Conservation (phyloP, 1,140 invertebrate genomes). For the Eriosoma lanigerum region DNA sequence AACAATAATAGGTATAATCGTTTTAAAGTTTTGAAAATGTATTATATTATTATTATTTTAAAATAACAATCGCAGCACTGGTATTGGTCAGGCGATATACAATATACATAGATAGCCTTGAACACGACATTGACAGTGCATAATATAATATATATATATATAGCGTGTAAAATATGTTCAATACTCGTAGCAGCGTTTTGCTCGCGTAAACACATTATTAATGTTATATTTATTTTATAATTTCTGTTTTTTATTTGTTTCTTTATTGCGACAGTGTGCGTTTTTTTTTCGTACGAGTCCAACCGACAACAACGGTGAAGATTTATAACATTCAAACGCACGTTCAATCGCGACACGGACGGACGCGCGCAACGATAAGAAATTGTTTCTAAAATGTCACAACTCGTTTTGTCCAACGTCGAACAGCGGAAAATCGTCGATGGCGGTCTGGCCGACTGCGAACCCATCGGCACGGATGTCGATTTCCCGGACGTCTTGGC, state of each 20-base stretch:
- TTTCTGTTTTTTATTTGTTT: no score
- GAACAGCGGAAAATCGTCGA: not conserved
- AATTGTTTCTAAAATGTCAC: not conserved
- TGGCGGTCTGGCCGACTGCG: not conserved
- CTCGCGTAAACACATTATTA: no score
- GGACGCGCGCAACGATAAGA: not conserved
- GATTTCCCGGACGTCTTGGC: constrained; percentile 59
- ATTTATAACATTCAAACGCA: not conserved
- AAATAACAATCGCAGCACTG: no score
- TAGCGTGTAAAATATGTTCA: no score
- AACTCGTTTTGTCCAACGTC: not conserved
- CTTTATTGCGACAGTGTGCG: no score
- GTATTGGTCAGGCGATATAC: not conserved
- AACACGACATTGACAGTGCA: not conserved
- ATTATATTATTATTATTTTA: no score
- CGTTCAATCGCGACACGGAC: not conserved
- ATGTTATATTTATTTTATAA: no score
- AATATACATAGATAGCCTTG: not conserved
- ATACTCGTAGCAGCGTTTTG: no score
- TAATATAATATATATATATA: no score
- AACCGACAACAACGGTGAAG: not conserved
- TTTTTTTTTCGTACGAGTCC: not conserved
- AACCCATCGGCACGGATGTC: not conserved
- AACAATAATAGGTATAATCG: not conserved
- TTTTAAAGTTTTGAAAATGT: no score